Conservation (phyloP, 2,113 vertebrate species). For the Ia io region DNA sequence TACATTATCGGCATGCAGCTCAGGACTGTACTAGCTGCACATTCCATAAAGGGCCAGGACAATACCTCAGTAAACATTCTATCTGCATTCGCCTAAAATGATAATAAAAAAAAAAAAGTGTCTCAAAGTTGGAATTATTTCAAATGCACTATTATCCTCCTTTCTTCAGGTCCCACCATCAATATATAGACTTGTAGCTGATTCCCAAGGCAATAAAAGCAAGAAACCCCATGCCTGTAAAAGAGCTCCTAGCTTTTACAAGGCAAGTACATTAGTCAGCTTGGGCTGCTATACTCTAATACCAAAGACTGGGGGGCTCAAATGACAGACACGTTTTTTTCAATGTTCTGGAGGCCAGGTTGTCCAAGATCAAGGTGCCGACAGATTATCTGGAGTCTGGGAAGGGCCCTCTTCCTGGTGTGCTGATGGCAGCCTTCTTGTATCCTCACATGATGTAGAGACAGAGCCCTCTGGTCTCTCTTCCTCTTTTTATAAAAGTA, state of each 20-base stretch:
- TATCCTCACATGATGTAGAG: neutral
- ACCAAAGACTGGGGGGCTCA: neutral
- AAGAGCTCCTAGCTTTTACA: neutral
- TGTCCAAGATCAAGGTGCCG: neutral
- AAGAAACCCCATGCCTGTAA: neutral
- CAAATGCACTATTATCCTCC: neutral
- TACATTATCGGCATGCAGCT: constrained; percentile 31
- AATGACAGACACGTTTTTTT: neutral
- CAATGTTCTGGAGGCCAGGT: neutral
- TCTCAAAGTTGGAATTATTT: constrained; percentile 6
- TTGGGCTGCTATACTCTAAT: neutral
- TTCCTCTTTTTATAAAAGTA: neutral
- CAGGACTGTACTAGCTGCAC: constrained; percentile 10
- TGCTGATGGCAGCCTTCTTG: neutral
- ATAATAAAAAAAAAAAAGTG: neutral
- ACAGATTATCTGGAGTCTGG: neutral
- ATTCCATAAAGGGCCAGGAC: constrained; percentile 45
- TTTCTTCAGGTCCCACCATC: neutral
- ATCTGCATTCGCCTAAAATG: constrained; percentile 23
- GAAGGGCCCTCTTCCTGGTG: neutral
- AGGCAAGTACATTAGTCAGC: neutral
- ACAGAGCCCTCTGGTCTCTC: neutral
- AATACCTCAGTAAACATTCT: constrained; percentile 1
- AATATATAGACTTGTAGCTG: neutral
- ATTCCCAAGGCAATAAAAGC: neutral